Evolutionary conservation across 1,140 invertebrate species (phyloP), one percentile per base, ranked within the genome.

Genomic region (Anoplolepis gracilipes): DNA sequence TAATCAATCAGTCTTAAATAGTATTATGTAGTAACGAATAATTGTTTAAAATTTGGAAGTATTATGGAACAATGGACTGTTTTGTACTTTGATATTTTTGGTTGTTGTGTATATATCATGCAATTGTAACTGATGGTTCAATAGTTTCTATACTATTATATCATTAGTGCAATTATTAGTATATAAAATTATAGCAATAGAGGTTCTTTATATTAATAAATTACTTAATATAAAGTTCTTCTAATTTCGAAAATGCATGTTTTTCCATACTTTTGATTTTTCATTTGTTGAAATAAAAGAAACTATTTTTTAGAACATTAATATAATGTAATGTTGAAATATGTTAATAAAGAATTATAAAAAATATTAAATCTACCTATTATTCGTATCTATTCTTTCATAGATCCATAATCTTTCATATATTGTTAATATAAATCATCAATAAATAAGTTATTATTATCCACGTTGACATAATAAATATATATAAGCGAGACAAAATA

Each of bases 1-100:
- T 36, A 85, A 72, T 49, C 64, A 16, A 55, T 85, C 87, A 85
- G 67, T 88, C 87, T 88, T 88, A 88, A 55, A 62, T 19, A 69
- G 2, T 28, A 36, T 36, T 36, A 36, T 36, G 1, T 7, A 39
- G 11, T 33, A 69, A 62, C 22, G n/a, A n/a, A 70, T 70, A 11
- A 67, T n/a, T 6, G 5, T 28, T 5, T 39, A 55, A 53, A 84
- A 77, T 84, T 77, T 84, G 16, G 46, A 67, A 49, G 1, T 55
- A 70, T n/a, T n/a, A n/a, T 36, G 77, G 61, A 84, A 75, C 81
- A 75, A 46, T 39, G 5, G 16, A 62, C 55, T 49, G 6, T 76
- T 82, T 77, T 84, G 72, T 77, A 84, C 81, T 84, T n/a, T 8
- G 11, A 75, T 10, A 5, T 22, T 82, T 82, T 82, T 79, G 64